Evolutionary conservation across 23 tunicate genomes (phyloP), one percentile per base, ranked within the genome.

Genomic region (Oikopleura dioica): DNA sequence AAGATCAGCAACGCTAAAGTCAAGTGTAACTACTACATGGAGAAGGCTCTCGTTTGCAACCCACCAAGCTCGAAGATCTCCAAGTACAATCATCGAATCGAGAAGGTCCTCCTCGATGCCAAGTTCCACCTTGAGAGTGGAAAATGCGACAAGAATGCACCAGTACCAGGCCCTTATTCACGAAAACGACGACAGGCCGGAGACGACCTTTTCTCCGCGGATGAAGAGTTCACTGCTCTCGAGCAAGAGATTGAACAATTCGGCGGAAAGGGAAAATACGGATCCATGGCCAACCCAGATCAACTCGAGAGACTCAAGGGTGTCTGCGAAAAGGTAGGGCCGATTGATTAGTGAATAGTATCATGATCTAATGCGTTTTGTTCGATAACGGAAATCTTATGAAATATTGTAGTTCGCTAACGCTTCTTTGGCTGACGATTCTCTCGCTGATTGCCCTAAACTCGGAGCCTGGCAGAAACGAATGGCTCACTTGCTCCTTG

Each of bases 1-100:
- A 63, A 28, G 26, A 63, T 63, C 2, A 63, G 30, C 4, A 63
- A 28, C 16, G 33, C 26, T 63, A 31, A 63, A 63, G 72, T 12
- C 4, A 63, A 63, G 26, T 63, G 72, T 28, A 2, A 23, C 16
- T 63, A 12, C 26, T 63, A 12, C 33, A 63, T 63, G 72, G 30
- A 24, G 33, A 63, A 63, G 33, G 72, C 72, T 12, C 33, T 63
- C 2, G 5, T 12, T 31, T 63, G 72, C 33, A 31, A 12, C 2
- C 72, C 72, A 24, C 72, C 72, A 28, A 31, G 26, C 4, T 23
- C 16, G 33, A 63, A 63, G 26, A 23, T 12, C 16, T 21, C 30
- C 29, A 63, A 63, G 72, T 63, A 63, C 72, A 63, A 63, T 28
- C 26, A 12, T 28, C 16, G 72, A 63, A 63, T 63, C 72, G 26